A percentile compares a stretch with the other conserved stretches of the same genome.
Conservation (phyloP, 2,797 vertebrate genomes). For the Avahi laniger region DNA sequence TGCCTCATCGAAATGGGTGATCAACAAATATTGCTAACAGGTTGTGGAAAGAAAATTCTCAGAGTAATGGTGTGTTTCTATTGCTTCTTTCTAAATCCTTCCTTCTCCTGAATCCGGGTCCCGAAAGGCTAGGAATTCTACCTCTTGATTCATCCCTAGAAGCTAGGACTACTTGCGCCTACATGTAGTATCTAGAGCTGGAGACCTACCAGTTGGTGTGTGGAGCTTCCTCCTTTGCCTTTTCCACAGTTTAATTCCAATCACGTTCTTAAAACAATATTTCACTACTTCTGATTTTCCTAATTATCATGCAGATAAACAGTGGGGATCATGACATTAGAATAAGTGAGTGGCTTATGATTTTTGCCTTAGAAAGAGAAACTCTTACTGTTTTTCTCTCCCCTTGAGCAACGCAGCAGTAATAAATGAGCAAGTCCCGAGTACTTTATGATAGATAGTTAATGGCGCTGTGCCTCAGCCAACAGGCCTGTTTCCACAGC, state of each 20-base stretch:
- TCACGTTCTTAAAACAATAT: slow-evolving; percentile 77
- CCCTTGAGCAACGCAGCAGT: slow-evolving; percentile 80
- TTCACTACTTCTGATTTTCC: slow-evolving; percentile 82
- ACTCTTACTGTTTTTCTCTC: slow-evolving; percentile 78
- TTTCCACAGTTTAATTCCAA: slow-evolving; percentile 70
- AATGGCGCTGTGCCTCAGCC: slow-evolving; percentile 83
- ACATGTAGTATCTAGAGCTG: neutral
- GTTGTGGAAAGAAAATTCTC: neutral
- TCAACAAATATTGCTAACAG: neutral
- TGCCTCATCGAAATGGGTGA: neutral
- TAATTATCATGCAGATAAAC: slow-evolving; percentile 87
- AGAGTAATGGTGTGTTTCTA: neutral
- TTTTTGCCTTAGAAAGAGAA: slow-evolving; percentile 83
- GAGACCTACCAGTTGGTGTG: neutral
- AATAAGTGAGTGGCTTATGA: slow-evolving; percentile 83
- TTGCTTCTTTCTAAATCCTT: neutral
- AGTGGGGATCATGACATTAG: slow-evolving; percentile 86
- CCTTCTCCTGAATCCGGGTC: too few species aligned
- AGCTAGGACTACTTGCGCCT: neutral
- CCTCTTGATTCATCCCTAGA: neutral
- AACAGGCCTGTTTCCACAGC: slow-evolving; percentile 82
- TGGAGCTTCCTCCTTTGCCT: neutral
- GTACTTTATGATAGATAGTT: slow-evolving; percentile 83
- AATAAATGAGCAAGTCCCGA: slow-evolving; percentile 84
- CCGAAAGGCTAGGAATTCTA: neutral